Evolutionary conservation across 2,888 invertebrate genomes (phyloP).

Genomic region (Neoscelio sp.): DNA sequence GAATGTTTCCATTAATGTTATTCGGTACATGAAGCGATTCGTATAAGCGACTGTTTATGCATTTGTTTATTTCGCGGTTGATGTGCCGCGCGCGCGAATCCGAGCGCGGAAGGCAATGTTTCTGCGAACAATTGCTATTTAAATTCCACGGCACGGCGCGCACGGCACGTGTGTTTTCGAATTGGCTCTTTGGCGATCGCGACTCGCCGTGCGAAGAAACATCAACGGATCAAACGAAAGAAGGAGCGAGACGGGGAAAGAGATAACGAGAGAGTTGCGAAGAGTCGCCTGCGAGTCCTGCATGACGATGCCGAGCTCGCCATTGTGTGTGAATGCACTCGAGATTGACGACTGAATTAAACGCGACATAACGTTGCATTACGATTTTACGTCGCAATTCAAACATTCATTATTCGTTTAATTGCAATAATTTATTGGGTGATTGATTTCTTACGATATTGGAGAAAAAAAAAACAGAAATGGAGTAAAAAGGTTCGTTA

Average conservation of each 20-base stretch:
- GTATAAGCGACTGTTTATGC: too few relatives aligned
- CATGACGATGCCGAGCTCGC: conserved; percentile 25
- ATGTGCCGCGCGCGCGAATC: conserved; percentile 46
- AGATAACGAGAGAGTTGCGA: conserved; percentile 11
- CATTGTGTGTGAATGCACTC: conserved; percentile 17
- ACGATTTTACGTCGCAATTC: too few relatives aligned
- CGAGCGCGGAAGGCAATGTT: conserved; percentile 68
- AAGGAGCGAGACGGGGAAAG: neutral
- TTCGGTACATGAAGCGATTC: too few relatives aligned
- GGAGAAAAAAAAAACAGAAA: too few relatives aligned
- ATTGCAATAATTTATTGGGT: too few relatives aligned
- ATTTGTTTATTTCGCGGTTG: conserved; percentile 34
- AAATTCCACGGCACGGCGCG: conserved; percentile 71
- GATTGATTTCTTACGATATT: too few relatives aligned
- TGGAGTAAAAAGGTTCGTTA: too few relatives aligned
- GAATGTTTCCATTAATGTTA: too few relatives aligned
- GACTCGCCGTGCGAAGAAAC: conserved; percentile 28
- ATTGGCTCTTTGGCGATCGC: conserved; percentile 62
- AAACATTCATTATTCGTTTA: too few relatives aligned
- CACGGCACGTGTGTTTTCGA: conserved; percentile 75
- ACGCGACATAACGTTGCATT: neutral
- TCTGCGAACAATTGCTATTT: conserved; percentile 69
- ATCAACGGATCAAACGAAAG: neutral
- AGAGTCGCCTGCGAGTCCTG: conserved; percentile 23
- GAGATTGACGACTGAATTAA: neutral